Base-by-base conservation (phyloP, 2,888 invertebrate genomes). In the Stenotaenia linearis region DNA sequence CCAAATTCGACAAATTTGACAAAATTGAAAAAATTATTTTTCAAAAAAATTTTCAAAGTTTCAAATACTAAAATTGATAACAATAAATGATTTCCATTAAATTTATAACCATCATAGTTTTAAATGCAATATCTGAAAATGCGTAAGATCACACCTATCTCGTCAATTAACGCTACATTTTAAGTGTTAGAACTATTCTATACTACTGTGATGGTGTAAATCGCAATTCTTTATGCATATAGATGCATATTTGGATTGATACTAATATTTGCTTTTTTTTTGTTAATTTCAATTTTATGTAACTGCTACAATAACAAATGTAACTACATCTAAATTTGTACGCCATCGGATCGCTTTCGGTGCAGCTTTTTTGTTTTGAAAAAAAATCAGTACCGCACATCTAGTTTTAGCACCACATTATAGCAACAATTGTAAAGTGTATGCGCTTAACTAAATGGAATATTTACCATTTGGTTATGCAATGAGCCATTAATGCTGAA, bases 271-370 rank as follows among this genome's bases (percentile, higher is more conserved):
- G n/a, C 15, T 45, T 45, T n/a, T n/a, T 12, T 45, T 45, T 45
- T 45, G 1, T 45, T 25, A 61, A 12, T 28, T 23, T 45, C 12
- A 23, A 25, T 61, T 61, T 61, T 56, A 5, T 61, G 21, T 7
- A 61, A 25, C 25, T 61, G 10, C 25, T 23, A 61, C 9, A 45
- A 18, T n/a, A 45, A 45, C 15, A 45, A 10, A n/a, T 45, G 9
- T 61, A 25, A 25, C 61, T 61, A 61, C 25, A 9, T 61, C 61
- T 61, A 61, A 7, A 12, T 61, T 61, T 61, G 61, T 61, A 61
- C 61, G 61, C 61, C 61, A 23, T 61, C 61, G 61, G 61, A 61
- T 61, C 61, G 61, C 61, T 61, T 61, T 61, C 61, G 61, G 61
- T 61, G 61, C 61, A 61, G 61, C 7, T 21, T 56, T 45, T 45